Evolutionary conservation across 2,888 invertebrate species (phyloP).

Genomic region (Poecilus cupreus): DNA sequence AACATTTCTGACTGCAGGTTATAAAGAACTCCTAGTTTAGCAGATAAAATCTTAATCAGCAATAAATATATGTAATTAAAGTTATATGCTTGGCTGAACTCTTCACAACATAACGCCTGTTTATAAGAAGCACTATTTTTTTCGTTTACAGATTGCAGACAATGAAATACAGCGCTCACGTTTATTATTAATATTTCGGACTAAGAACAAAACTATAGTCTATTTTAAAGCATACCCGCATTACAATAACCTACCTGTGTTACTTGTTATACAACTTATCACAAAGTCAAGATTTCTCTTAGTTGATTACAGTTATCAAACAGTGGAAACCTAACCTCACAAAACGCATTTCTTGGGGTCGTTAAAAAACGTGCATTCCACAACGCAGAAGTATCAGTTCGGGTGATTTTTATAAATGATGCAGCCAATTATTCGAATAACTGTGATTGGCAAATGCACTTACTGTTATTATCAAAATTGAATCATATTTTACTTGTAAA

Average conservation of each 20-base stretch:
- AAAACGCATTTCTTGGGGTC: slow-evolving; percentile 11
- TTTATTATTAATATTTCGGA: slow-evolving; percentile 28
- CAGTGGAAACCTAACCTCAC: neutral
- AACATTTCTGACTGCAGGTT: slow-evolving; percentile 24
- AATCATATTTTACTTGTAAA: slow-evolving; percentile 56
- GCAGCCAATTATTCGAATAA: slow-evolving; percentile 45
- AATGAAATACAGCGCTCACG: neutral
- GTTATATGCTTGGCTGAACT: slow-evolving; percentile 36
- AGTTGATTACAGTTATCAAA: slow-evolving; percentile 13
- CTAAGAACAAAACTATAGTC: neutral
- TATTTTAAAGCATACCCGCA: slow-evolving; percentile 39
- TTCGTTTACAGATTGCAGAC: neutral
- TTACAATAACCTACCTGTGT: slow-evolving; percentile 17
- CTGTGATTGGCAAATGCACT: slow-evolving; percentile 41
- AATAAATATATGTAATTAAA: slow-evolving; percentile 43
- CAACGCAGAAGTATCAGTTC: neutral
- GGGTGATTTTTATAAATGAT: neutral
- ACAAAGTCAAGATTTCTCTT: slow-evolving; percentile 23
- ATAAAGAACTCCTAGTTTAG: slow-evolving; percentile 16
- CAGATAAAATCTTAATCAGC: slow-evolving; percentile 45
- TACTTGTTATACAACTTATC: neutral
- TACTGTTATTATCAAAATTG: slow-evolving; percentile 56
- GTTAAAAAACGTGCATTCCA: slow-evolving; percentile 8
- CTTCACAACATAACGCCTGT: neutral
- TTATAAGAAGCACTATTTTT: slow-evolving; percentile 16